Percentiles rank a stretch among this genome's conserved stretches.
These are phyloP conservation scores for Sinonovacula constricta DNA, from an alignment of 1,140 invertebrate genomes.

Conservation along the genomic window DNA sequence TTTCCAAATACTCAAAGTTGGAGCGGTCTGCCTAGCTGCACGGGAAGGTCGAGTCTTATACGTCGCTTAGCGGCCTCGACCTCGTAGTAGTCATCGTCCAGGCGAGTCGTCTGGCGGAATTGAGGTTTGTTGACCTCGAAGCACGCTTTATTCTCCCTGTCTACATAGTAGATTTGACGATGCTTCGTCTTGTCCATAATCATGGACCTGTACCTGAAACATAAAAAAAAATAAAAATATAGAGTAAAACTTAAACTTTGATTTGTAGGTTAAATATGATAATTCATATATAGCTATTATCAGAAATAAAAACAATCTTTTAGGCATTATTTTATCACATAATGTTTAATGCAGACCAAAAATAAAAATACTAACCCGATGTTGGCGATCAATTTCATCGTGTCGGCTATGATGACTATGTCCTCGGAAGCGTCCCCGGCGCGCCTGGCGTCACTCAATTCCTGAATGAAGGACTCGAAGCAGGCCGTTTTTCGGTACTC, in stretches of 20 bases:
- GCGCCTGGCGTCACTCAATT: conserved; percentile 50
- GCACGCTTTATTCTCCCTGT: conserved; percentile 4
- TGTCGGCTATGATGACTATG: conserved; percentile 56
- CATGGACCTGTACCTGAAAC: not conserved
- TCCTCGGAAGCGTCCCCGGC: conserved; percentile 32
- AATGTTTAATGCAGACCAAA: too few species aligned
- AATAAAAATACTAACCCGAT: not conserved
- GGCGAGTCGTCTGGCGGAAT: not conserved
- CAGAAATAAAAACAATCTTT: too few species aligned
- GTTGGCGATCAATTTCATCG: conserved; percentile 55
- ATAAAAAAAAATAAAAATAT: not conserved
- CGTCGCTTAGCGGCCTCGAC: not conserved
- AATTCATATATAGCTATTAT: not conserved
- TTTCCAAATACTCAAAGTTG: conserved; percentile 15
- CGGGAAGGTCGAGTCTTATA: not conserved
- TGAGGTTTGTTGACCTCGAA: conserved; percentile 2
- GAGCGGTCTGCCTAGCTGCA: too few species aligned
- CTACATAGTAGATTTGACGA: not conserved
- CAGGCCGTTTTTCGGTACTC: conserved; percentile 6
- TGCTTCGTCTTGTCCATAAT: conserved; percentile 25
- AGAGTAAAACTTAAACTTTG: not conserved
- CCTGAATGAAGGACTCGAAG: conserved; percentile 13
- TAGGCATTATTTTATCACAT: too few species aligned
- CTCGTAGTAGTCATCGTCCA: conserved; percentile 6
- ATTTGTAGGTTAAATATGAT: not conserved